These are phyloP conservation scores for Barypeithes pellucidus DNA, from an alignment of 2,888 invertebrate species.

Conservation along the genomic window DNA sequence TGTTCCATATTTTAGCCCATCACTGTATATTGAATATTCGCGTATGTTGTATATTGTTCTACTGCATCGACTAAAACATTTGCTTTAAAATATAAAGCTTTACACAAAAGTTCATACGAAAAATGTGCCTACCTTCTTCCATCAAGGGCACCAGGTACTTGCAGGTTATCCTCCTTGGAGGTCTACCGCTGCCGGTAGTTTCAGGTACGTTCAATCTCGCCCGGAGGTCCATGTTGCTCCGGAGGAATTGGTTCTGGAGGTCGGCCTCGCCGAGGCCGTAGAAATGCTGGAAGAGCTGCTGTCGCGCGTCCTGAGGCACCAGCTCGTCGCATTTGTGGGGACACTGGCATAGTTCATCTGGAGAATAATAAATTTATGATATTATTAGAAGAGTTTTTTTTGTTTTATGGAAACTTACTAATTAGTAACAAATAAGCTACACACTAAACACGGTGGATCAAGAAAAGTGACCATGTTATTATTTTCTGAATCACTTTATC, in stretches of 20 bases:
- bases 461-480: no score
- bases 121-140: conserved; percentile 44
- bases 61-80: no score
- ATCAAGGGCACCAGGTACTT: conserved; percentile 69
- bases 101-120: no score
- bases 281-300: conserved; percentile 71
- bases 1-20: no score
- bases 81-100: no score
- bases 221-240: conserved; percentile 71
- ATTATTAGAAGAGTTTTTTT: no score
- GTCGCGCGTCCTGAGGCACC: conserved; percentile 70
- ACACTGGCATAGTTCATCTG: conserved; percentile 73
- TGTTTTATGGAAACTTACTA: no score
- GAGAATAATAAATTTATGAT: conserved; percentile 56
- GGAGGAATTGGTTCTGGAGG: conserved; percentile 72
- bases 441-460: no score
- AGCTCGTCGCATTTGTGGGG: conserved; percentile 73
- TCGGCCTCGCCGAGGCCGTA: conserved; percentile 72
- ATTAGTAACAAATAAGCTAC: no score
- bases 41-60: no score
- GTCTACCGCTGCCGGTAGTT: conserved; percentile 65
- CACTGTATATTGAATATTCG: no score
- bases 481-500: no score
- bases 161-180: conserved; percentile 72
- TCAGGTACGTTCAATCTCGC: conserved; percentile 69